These are phyloP conservation scores for Buphagus erythrorhynchus DNA, from an alignment of 2,797 vertebrate species.

Conservation along the genomic window DNA sequence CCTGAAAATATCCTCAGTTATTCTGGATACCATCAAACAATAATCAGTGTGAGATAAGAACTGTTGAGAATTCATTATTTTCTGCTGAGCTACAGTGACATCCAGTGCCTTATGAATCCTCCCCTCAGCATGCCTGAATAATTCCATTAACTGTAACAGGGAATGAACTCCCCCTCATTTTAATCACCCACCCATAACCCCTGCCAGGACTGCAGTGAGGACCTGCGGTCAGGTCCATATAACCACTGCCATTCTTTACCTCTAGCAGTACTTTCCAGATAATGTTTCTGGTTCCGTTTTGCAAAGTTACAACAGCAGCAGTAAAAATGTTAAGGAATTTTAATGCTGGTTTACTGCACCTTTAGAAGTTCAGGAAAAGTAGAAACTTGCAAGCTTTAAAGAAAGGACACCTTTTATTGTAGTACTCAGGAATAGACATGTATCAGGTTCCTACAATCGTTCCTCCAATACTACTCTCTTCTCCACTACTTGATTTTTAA, in stretches of 20 bases:
- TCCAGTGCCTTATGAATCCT: conserved; percentile 52
- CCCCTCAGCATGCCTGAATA: conserved; percentile 46
- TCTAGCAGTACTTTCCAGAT: background rate
- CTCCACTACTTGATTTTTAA: conserved; percentile 36
- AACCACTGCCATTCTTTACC: background rate
- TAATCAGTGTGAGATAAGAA: conserved; percentile 48
- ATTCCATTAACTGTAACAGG: conserved; percentile 35
- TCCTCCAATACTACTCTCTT: background rate
- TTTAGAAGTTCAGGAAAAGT: conserved; percentile 42
- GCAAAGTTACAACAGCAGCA: conserved; percentile 10
- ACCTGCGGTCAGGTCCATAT: background rate
- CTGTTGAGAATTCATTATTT: conserved; percentile 47
- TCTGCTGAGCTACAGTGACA: conserved; percentile 56
- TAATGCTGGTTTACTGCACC: conserved; percentile 24
- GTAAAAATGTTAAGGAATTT: conserved; percentile 48
- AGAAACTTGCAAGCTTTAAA: conserved; percentile 38
- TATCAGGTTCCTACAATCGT: conserved; percentile 3
- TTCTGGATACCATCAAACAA: conserved; percentile 56
- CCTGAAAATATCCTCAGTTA: conserved; percentile 25
- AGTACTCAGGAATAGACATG: conserved; percentile 21
- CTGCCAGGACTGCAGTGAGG: background rate
- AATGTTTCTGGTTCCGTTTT: background rate
- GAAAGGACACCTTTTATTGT: conserved; percentile 48
- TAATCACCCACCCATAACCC: conserved; percentile 20
- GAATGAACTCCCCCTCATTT: background rate